Evolutionary conservation across 2,113 vertebrate species (phyloP).

Genomic region (Sialia sialis): DNA sequence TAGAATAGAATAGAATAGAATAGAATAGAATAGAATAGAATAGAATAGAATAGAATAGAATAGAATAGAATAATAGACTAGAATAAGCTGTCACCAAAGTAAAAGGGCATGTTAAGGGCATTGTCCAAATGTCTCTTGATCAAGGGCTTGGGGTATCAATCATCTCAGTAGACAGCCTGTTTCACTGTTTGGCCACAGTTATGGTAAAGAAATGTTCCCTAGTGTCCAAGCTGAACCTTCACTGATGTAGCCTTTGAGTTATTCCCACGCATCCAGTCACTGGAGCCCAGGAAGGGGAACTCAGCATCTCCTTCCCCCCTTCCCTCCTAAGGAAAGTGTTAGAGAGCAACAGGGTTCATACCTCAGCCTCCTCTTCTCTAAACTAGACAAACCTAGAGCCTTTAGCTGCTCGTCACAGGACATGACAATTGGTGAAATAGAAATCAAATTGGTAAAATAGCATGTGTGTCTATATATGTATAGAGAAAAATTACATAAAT

Average conservation of each 20-base stretch:
- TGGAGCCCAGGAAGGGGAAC: neutral
- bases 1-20: neutral
- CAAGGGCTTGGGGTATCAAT: accelerated
- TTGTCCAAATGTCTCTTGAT: neutral
- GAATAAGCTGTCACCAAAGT: neutral
- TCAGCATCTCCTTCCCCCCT: neutral
- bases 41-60: neutral
- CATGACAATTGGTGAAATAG: neutral
- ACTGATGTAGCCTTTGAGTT: neutral
- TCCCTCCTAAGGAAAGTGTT: neutral
- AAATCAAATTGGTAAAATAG: neutral
- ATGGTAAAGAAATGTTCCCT: neutral
- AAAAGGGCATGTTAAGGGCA: neutral
- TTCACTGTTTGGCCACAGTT: neutral
- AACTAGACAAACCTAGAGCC: neutral
- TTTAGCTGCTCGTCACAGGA: neutral
- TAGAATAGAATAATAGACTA: neutral
- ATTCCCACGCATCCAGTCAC: accelerated
- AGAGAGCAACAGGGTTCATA: neutral
- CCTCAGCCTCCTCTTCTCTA: neutral
- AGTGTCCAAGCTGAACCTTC: neutral
- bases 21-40: neutral
- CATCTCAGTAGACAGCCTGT: neutral
- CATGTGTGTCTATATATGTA: no score
- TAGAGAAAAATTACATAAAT: neutral